Conservation (phyloP, 1,140 invertebrate genomes). For the Pantala flavescens region DNA sequence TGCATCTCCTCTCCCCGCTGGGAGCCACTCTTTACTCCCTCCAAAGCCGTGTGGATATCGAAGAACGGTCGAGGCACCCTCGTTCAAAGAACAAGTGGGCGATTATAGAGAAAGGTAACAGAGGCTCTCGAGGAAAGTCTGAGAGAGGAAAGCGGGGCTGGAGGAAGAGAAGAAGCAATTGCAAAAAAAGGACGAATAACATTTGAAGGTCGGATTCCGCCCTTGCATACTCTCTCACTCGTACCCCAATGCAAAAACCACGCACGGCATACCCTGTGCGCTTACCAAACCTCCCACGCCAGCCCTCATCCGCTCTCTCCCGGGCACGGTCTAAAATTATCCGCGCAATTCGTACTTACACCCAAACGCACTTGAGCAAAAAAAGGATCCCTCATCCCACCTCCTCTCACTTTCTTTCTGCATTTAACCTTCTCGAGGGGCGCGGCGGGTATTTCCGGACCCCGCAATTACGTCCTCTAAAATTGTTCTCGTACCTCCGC, state of each 20-base stretch:
- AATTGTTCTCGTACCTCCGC: no score
- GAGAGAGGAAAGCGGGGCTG: neutral
- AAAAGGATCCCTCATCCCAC: neutral
- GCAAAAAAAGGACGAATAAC: neutral
- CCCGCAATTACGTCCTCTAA: no score
- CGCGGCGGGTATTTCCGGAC: no score
- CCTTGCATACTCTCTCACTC: neutral
- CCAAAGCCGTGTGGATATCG: no score
- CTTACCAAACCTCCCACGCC: neutral
- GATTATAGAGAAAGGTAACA: no score
- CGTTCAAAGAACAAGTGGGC: no score
- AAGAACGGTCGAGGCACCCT: no score
- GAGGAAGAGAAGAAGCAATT: neutral
- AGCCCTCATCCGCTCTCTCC: neutral
- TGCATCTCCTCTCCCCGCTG: no score
- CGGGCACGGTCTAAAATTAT: slow-evolving; percentile 3
- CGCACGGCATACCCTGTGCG: neutral
- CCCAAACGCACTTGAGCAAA: neutral
- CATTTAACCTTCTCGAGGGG: no score
- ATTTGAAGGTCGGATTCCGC: neutral
- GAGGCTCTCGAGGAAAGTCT: no score
- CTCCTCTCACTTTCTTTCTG: neutral
- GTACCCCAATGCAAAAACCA: neutral
- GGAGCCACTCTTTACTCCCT: no score
- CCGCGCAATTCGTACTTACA: neutral